Conservation (phyloP, 2,797 vertebrate species). For the Danio aesculapii region DNA sequence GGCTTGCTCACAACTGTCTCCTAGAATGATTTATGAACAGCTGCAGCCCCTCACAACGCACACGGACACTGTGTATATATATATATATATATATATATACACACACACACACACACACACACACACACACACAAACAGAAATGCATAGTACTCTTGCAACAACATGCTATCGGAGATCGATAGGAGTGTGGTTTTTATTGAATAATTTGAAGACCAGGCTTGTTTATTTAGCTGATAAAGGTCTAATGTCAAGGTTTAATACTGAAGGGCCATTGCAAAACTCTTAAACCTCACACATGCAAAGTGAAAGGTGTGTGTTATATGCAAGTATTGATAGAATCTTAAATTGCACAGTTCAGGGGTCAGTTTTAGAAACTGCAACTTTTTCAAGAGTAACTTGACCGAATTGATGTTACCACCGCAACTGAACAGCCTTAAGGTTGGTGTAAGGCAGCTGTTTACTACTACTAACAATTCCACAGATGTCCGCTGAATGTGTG, state of each 20-base stretch:
- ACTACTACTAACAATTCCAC: too few relatives aligned
- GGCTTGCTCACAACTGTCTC: slow-evolving; percentile 36
- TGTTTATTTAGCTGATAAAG: slow-evolving; percentile 33
- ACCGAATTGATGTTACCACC: not conserved
- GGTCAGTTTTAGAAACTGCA: not conserved
- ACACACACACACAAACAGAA: slow-evolving; percentile 26
- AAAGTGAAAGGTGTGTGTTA: not conserved
- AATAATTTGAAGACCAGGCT: slow-evolving; percentile 33
- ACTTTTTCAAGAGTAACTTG: not conserved
- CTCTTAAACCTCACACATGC: not conserved
- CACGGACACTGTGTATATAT: not conserved
- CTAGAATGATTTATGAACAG: slow-evolving; percentile 47
- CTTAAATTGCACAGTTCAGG: not conserved
- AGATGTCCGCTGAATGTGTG: too few relatives aligned
- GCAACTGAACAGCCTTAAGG: too few relatives aligned
- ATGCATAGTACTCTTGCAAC: not conserved
- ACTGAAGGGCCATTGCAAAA: not conserved
- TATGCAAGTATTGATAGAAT: too few relatives aligned
- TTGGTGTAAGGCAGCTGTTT: too few relatives aligned
- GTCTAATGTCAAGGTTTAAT: not conserved
- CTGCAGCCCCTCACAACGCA: not conserved
- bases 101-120: not conserved
- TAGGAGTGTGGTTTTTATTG: slow-evolving; percentile 20
- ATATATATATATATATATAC: too few relatives aligned
- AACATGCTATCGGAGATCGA: slow-evolving; percentile 26